phyloP scores from a whole-genome alignment of 2,888 invertebrate species.

The Patella pellucida region DNA sequence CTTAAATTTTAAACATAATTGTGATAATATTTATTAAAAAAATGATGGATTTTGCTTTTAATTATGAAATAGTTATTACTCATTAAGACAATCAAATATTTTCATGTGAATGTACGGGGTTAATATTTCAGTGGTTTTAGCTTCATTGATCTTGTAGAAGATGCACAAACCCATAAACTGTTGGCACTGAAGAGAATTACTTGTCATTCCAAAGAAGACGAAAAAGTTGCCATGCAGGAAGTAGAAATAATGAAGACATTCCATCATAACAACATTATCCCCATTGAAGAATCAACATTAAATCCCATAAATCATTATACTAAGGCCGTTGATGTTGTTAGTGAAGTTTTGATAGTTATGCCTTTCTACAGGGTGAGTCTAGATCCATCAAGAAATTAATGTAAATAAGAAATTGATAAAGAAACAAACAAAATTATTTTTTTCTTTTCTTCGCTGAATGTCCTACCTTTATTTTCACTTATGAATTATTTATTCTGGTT shows the following conservation, averaged over 20 bases:
- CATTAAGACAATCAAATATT: no score
- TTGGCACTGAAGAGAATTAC: constrained; percentile 85
- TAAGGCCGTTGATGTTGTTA: constrained; percentile 72
- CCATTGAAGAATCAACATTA: constrained; percentile 79
- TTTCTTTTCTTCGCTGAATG: no score
- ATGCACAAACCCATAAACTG: constrained; percentile 76
- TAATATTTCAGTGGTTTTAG: constrained; percentile 81
- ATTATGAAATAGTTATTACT: no score
- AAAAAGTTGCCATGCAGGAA: constrained; percentile 79
- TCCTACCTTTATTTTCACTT: background rate
- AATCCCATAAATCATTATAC: constrained; percentile 65
- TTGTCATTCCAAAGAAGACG: constrained; percentile 85
- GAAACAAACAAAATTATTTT: no score
- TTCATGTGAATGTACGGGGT: no score
- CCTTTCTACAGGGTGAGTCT: constrained; percentile 79
- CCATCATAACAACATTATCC: constrained; percentile 82
- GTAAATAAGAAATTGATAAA: no score
- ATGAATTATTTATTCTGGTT: constrained; percentile 25
- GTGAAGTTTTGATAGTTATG: constrained; percentile 81
- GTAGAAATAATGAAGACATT: constrained; percentile 81
- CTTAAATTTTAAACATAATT: no score
- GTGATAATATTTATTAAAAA: no score
- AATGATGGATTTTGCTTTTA: no score
- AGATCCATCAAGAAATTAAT: background rate
- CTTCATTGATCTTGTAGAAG: constrained; percentile 83